Evolutionary conservation across 2,113 vertebrate species (phyloP).

Genomic region (Thunnus thynnus): DNA sequence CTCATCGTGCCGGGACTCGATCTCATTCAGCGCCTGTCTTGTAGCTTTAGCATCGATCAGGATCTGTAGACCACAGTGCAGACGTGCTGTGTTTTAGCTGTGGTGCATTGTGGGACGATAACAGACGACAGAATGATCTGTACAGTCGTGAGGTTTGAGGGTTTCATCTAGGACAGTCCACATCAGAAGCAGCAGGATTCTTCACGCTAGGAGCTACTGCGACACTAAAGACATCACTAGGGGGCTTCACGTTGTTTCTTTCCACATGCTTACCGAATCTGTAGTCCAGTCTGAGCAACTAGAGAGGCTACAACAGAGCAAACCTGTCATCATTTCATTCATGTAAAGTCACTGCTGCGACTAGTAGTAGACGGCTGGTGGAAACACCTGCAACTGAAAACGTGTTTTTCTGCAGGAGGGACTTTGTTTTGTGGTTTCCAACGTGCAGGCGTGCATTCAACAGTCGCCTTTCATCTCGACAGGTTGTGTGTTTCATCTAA

Average conservation of each 20-base stretch:
- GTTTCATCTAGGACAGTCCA: not conserved
- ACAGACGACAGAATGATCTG: too few relatives aligned
- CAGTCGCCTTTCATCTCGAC: not conserved
- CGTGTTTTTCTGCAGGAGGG: not conserved
- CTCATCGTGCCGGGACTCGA: conserved; percentile 91
- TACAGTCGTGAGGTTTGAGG: not conserved
- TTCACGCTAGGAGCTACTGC: not conserved
- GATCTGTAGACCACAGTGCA: conserved; percentile 79
- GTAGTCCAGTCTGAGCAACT: conserved; percentile 31
- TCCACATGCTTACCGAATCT: conserved; percentile 47
- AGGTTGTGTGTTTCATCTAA: not conserved
- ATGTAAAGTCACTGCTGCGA: not conserved
- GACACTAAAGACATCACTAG: conserved; percentile 9
- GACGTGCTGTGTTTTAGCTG: not conserved
- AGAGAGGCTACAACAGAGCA: conserved; percentile 51
- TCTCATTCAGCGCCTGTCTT: conserved; percentile 91
- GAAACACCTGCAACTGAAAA: not conserved
- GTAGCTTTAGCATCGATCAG: conserved; percentile 90
- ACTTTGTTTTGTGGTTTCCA: conserved; percentile 12
- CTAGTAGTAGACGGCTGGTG: not conserved
- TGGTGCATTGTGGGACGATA: not conserved
- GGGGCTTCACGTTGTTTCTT: not conserved
- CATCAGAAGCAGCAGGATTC: not conserved
- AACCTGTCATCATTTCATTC: conserved; percentile 12
- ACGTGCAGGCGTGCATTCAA: too few relatives aligned